These are phyloP conservation scores for Callorhinus ursinus DNA, from an alignment of 2,113 vertebrate genomes.

Conservation along the genomic window DNA sequence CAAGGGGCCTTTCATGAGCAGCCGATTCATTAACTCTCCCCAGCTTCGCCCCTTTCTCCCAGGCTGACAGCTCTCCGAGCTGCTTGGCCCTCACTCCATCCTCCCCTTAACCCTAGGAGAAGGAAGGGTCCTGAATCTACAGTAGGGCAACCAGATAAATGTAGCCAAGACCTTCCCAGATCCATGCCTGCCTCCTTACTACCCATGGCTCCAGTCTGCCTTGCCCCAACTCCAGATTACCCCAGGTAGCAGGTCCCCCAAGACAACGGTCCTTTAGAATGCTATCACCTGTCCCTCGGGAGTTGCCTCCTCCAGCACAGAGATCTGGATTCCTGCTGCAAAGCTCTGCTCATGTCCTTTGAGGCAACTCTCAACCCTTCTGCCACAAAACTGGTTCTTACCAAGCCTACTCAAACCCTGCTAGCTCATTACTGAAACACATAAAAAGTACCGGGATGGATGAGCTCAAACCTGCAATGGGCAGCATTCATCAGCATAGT, in stretches of 20 bases:
- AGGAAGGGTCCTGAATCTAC: fast-evolving
- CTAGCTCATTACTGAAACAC: not conserved
- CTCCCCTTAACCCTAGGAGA: not conserved
- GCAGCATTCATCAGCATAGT: not conserved
- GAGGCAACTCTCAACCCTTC: not conserved
- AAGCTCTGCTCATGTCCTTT: not conserved
- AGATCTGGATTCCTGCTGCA: not conserved
- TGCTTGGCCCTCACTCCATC: not conserved
- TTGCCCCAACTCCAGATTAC: not conserved
- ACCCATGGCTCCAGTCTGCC: not conserved
- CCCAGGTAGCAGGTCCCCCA: not conserved
- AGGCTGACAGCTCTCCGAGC: not conserved
- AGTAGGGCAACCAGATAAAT: not conserved
- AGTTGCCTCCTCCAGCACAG: not conserved
- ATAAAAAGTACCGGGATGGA: not conserved
- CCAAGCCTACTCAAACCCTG: not conserved
- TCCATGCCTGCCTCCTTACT: not conserved
- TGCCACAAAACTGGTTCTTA: not conserved
- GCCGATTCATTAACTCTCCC: not conserved
- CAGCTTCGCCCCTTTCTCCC: not conserved
- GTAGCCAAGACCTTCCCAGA: not conserved
- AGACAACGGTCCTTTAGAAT: not conserved
- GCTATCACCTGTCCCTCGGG: not conserved
- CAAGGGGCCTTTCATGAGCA: not conserved
- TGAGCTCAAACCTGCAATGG: not conserved